phyloP scores from a whole-genome alignment of 2,113 vertebrate genomes.

The Otolemur garnettii region DNA sequence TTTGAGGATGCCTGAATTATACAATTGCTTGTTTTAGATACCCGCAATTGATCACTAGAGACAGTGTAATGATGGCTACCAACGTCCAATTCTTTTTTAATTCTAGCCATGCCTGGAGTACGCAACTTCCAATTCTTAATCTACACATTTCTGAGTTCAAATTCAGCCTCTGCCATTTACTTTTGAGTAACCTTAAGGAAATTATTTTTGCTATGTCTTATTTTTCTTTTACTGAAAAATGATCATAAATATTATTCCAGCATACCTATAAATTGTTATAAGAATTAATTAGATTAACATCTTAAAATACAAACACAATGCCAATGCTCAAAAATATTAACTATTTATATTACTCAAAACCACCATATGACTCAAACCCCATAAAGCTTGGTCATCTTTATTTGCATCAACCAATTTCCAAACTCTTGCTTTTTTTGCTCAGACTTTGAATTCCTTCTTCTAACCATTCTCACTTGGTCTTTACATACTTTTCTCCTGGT shows the following conservation, averaged over 20 bases:
- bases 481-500: not conserved
- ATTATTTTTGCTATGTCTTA: not conserved
- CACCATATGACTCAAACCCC: not conserved
- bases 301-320: not conserved
- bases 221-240: conserved; percentile 8
- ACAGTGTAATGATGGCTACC: not conserved
- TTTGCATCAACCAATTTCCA: not conserved
- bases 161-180: not conserved
- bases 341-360: not conserved
- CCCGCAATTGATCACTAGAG: not conserved
- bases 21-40: not conserved
- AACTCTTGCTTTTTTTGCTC: not conserved
- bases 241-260: not conserved
- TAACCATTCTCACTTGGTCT: not conserved
- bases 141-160: not conserved
- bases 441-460: not conserved
- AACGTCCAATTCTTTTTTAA: not conserved
- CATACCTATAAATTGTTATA: not conserved
- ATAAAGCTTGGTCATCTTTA: not conserved
- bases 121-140: not conserved
- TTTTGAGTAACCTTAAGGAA: not conserved
- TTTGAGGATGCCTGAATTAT: not conserved
- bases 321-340: not conserved
- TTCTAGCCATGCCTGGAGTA: too few relatives aligned
- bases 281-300: not conserved